phyloP scores from a whole-genome alignment of 2,888 invertebrate species.

The Dusona sp. region DNA sequence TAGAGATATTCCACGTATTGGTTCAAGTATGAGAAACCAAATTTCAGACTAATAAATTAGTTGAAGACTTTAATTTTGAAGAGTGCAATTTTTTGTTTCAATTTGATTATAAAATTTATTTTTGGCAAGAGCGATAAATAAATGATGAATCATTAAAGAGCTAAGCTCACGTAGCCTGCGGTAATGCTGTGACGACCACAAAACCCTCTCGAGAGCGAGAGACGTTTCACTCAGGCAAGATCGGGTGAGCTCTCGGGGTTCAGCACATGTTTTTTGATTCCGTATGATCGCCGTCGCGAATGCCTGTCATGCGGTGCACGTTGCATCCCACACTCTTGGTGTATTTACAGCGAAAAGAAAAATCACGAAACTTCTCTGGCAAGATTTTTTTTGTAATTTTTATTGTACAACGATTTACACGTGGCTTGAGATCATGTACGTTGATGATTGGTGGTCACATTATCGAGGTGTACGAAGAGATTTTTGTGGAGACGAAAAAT shows the following conservation, averaged over 20 bases:
- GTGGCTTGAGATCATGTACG: not conserved
- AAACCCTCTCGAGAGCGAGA: conserved; percentile 3
- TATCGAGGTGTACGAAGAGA: not conserved
- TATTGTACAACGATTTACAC: not conserved
- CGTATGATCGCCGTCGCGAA: conserved; percentile 26
- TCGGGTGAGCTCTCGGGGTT: conserved; percentile 30
- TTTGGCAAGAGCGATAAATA: conserved; percentile 54
- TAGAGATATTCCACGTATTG: too few relatives aligned
- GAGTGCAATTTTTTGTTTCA: not conserved
- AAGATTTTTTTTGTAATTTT: not conserved
- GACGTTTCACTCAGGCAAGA: conserved; percentile 59
- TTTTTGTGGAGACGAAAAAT: not conserved
- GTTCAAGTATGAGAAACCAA: too few relatives aligned
- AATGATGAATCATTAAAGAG: conserved; percentile 57
- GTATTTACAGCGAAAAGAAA: conserved; percentile 42
- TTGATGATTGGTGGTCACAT: not conserved
- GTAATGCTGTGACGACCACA: conserved; percentile 45
- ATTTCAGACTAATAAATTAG: not conserved
- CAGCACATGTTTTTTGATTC: conserved; percentile 30
- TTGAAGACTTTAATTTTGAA: not conserved
- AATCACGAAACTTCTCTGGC: conserved; percentile 40
- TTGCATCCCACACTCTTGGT: conserved; percentile 60
- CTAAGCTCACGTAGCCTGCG: conserved; percentile 51
- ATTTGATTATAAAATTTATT: conserved; percentile 30
- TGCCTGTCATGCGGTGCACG: conserved; percentile 45